phyloP scores from a whole-genome alignment of 2,888 invertebrate genomes.

The Epinotia bilunana region DNA sequence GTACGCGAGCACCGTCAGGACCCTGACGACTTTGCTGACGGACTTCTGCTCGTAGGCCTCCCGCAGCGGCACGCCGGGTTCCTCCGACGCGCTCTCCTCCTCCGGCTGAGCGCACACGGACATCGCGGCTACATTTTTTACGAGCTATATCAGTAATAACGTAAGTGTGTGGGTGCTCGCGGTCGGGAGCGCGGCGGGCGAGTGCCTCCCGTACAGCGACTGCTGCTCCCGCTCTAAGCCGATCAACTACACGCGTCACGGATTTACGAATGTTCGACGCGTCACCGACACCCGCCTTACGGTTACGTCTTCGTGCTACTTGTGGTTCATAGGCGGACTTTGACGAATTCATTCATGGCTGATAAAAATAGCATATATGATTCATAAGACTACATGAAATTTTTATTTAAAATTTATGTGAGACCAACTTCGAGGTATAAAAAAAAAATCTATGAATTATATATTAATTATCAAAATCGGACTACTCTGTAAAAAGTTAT shows the following conservation, averaged over 20 bases:
- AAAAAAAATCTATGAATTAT: too few species aligned
- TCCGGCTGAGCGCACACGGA: slow-evolving; percentile 72
- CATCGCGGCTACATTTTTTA: slow-evolving; percentile 67
- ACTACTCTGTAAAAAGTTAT: too few species aligned
- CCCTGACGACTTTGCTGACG: slow-evolving; percentile 81
- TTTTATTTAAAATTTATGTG: too few species aligned
- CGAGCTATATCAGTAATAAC: slow-evolving; percentile 50
- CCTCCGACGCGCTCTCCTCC: slow-evolving; percentile 68
- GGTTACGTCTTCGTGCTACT: slow-evolving; percentile 15
- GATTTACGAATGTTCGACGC: slow-evolving; percentile 64
- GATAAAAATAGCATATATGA: slow-evolving; percentile 16
- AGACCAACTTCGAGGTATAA: too few species aligned
- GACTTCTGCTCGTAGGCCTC: slow-evolving; percentile 75
- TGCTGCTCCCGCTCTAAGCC: slow-evolving; percentile 65
- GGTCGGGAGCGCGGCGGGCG: slow-evolving; percentile 60
- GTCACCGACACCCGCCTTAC: slow-evolving; percentile 24
- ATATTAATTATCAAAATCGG: too few species aligned
- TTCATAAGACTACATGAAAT: background rate
- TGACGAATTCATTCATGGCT: slow-evolving; percentile 32
- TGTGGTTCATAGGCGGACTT: slow-evolving; percentile 1
- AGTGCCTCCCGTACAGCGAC: slow-evolving; percentile 50
- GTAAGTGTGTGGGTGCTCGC: slow-evolving; percentile 61
- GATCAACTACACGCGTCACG: slow-evolving; percentile 74
- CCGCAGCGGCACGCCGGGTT: slow-evolving; percentile 60
- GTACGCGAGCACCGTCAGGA: slow-evolving; percentile 92